These are phyloP conservation scores for Plusia festucae DNA, from an alignment of 2,888 invertebrate genomes.

Conservation along the genomic window DNA sequence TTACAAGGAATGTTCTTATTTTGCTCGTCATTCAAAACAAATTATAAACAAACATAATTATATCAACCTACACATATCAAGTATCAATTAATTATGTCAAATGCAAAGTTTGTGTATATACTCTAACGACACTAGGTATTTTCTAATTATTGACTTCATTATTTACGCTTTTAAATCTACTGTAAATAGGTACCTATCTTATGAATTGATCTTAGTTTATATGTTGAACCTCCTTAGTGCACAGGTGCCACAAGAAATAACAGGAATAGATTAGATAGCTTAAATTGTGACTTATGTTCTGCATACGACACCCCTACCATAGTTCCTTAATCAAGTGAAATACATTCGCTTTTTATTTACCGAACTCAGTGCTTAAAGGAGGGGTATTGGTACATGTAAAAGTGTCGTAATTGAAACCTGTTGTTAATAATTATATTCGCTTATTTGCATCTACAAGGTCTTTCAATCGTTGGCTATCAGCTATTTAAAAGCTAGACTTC, in stretches of 20 bases:
- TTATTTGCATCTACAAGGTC: neutral
- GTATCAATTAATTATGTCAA: conserved; percentile 24
- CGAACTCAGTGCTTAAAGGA: neutral
- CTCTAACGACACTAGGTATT: conserved; percentile 21
- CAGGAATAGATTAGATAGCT: conserved; percentile 3
- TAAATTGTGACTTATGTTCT: conserved; percentile 11
- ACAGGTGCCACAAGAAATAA: conserved; percentile 24
- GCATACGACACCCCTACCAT: neutral
- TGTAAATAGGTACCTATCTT: conserved; percentile 20
- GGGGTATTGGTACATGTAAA: neutral
- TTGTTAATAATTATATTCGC: neutral
- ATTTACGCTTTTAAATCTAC: conserved; percentile 25
- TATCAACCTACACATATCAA: conserved; percentile 8
- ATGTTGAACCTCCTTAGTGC: conserved; percentile 22
- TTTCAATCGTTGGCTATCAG: neutral
- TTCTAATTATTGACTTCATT: conserved; percentile 27
- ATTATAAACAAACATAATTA: conserved; percentile 17
- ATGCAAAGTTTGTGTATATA: conserved; percentile 21
- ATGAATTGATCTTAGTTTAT: conserved; percentile 23
- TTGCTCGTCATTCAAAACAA: conserved; percentile 40
- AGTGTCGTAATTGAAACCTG: conserved; percentile 24
- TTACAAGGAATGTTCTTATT: conserved; percentile 71
- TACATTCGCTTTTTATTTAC: no score
- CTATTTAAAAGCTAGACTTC: no score
- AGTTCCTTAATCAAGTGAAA: no score